Evolutionary conservation across 92 coral and sea anemone genomes (phyloP).

Genomic region (Hydrozoanthus gracilis): DNA sequence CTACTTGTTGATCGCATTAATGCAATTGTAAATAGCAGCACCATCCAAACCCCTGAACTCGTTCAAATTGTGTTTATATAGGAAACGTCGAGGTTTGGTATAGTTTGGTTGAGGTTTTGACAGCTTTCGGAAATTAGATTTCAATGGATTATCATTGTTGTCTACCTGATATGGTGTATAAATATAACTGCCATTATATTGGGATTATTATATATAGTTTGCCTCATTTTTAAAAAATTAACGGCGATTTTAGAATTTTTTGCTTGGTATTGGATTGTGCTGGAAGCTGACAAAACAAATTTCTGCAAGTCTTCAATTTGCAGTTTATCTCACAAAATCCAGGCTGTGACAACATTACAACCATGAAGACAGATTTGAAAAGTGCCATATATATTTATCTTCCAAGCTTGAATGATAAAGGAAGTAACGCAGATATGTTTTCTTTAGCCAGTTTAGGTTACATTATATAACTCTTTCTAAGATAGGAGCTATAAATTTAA

Average conservation of each 20-base stretch:
- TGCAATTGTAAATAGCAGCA: neutral
- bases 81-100: neutral
- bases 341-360: too few species aligned
- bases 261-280: neutral
- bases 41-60: neutral
- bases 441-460: too few species aligned
- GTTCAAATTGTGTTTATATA: neutral
- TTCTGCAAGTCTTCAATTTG: neutral
- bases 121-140: neutral
- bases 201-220: neutral
- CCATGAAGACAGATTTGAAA: too few species aligned
- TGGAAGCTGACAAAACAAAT: neutral
- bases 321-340: neutral
- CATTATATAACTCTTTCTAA: too few species aligned
- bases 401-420: neutral
- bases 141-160: slow-evolving; percentile 45
- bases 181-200: neutral
- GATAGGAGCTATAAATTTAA: too few species aligned
- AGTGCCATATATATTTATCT: neutral
- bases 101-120: neutral
- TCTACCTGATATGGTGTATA: neutral
- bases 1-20: neutral
- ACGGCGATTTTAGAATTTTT: neutral
- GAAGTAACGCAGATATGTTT: neutral
- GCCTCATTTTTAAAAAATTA: neutral